Percentiles rank a stretch among this genome's conserved stretches.
Evolutionary conservation across 2,888 invertebrate species (phyloP).

Genomic region (Gnatocerus cornutus): DNA sequence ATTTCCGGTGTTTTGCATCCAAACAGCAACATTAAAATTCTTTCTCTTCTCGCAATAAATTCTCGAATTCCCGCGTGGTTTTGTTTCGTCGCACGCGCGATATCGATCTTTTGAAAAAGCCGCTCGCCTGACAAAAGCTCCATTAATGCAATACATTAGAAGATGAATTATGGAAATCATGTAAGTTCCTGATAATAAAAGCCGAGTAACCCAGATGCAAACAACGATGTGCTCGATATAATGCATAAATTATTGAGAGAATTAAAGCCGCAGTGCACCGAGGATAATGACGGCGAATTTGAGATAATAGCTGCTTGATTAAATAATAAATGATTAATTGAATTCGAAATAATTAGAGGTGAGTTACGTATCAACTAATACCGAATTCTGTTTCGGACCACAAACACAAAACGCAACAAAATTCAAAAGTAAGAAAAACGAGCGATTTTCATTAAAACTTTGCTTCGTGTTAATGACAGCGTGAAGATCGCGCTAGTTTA

Average conservation of each 20-base stretch:
- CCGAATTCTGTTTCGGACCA: no score
- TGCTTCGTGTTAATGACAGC: background rate
- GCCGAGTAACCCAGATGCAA: conserved; percentile 33
- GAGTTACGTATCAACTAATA: background rate
- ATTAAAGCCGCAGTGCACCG: conserved; percentile 24
- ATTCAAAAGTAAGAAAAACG: no score
- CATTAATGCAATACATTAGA: conserved; percentile 26
- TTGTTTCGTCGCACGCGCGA: conserved; percentile 2
- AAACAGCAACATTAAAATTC: conserved; percentile 7
- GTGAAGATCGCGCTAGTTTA: background rate
- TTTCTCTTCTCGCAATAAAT: conserved; percentile 5
- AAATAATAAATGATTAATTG: conserved; percentile 31
- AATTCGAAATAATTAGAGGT: conserved; percentile 10
- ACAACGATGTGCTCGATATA: conserved; percentile 26
- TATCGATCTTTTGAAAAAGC: conserved; percentile 24
- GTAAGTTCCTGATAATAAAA: conserved; percentile 34
- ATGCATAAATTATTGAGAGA: conserved; percentile 34
- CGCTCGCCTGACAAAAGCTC: conserved; percentile 18
- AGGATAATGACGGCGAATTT: conserved; percentile 22
- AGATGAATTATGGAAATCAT: conserved; percentile 33
- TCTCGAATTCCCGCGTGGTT: conserved; percentile 3
- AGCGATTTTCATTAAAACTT: background rate
- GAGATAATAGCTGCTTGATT: conserved; percentile 24
- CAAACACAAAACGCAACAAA: no score
- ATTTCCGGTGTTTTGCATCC: background rate